Evolutionary conservation across 2,113 vertebrate species (phyloP), one percentile per base, ranked within the genome.

Genomic region (Lontra canadensis): DNA sequence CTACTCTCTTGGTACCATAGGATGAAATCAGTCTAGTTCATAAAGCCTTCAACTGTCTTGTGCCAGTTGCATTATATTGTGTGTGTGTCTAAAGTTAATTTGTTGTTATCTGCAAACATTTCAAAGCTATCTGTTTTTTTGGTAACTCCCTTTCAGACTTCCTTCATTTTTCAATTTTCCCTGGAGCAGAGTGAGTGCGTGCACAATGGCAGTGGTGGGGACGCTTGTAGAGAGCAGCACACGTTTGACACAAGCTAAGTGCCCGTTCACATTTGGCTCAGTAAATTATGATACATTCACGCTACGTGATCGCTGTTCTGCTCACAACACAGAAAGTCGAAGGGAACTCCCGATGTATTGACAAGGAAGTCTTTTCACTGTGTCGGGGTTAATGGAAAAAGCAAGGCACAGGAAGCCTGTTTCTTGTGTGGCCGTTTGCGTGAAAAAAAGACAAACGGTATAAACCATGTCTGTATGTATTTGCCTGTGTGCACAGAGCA

Each of bases 31-130:
- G 8, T 34, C 34, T 6, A 20, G 12, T n/a, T 49, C 52, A 44
- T 17, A 25, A 13, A 36, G 36, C 21, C n/a, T 83, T 59, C 67
- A 26, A 0, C 0, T 49, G 12, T 65, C n/a, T 36, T 57, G 36
- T 39, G 34, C 47, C 15, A 83, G 88, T 14, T 76, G 39, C 69
- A 52, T 21, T 42, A 31, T 15, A 69, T 11, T 34, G 26, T 52
- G 34, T 88, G 26, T 9, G 13, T 31, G 74, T 59, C 21, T 31
- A 86, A 39, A 90, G 12, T 71, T 63, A 23, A 55, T 71, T 25
- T 92, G n/a, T 25, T 92, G n/a, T 31, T 63, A 78, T 44, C 49
- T 63, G 55, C 83, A 73, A 55, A 89, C 17, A 55, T 73, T 79
- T 61, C 71, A 36, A 73, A 88, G 57, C 29, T 47, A 10, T 52